Conservation (phyloP, 37 sponge, comb jelly and placozoan genomes). For the Aplysina aerophoba region DNA sequence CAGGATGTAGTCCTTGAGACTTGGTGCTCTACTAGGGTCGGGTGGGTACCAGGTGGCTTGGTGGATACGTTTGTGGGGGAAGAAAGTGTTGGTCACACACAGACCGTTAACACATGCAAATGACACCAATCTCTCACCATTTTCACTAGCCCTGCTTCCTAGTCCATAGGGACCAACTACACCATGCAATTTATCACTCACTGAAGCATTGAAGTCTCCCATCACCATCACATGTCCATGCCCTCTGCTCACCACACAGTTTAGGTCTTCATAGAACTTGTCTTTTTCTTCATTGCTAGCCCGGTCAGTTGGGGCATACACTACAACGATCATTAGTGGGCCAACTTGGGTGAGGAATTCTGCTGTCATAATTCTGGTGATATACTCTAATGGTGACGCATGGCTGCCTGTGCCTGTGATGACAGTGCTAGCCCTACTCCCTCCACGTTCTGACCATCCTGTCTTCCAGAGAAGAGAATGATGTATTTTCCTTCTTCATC, state of each 20-base stretch:
- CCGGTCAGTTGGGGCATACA: constrained; percentile 28
- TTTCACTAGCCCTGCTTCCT: background rate
- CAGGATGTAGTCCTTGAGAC: constrained; percentile 17
- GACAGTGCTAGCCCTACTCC: constrained; percentile 17
- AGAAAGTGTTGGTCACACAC: constrained; percentile 14
- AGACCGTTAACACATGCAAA: constrained; percentile 20
- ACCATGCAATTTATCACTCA: constrained; percentile 18
- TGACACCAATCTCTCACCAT: constrained; percentile 15
- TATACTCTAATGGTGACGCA: too few species aligned
- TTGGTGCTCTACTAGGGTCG: constrained; percentile 21
- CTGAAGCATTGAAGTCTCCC: constrained; percentile 7
- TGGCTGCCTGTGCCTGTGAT: constrained; percentile 19
- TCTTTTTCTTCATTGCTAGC: constrained; percentile 6
- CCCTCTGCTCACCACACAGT: background rate
- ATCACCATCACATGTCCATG: constrained; percentile 26
- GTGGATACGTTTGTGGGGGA: constrained; percentile 10
- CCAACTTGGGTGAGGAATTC: constrained; percentile 19
- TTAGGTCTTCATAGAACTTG: constrained; percentile 2
- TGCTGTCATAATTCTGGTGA: constrained; percentile 22
- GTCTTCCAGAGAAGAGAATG: constrained; percentile 27
- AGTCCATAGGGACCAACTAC: constrained; percentile 11
- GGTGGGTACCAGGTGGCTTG: constrained; percentile 24
- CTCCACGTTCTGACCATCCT: background rate
- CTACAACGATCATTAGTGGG: constrained; percentile 23
- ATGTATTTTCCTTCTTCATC: constrained; percentile 15